Percentiles rank a stretch among this genome's conserved stretches.
These are phyloP conservation scores for Melieria omissa DNA, from an alignment of 2,888 invertebrate species.

Conservation along the genomic window DNA sequence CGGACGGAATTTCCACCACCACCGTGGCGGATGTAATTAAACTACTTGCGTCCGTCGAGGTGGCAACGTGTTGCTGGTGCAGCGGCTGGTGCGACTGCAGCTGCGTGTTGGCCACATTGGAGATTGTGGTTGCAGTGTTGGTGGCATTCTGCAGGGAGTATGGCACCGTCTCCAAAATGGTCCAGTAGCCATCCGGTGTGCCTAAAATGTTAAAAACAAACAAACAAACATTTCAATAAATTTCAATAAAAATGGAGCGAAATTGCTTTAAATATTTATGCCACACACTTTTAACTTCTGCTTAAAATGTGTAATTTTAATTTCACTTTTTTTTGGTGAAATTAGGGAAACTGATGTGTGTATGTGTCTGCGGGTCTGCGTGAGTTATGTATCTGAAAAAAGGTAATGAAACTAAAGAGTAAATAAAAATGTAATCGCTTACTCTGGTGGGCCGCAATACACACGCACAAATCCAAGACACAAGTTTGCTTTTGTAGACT, in stretches of 20 bases:
- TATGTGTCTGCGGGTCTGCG: too few relatives aligned
- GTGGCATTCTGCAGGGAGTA: conserved; percentile 56
- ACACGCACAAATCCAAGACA: too few relatives aligned
- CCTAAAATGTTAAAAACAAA: conserved; percentile 47
- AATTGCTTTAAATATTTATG: too few relatives aligned
- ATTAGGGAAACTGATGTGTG: not conserved
- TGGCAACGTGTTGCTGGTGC: conserved; percentile 39
- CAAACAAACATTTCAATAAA: conserved; percentile 16
- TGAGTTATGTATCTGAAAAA: too few relatives aligned
- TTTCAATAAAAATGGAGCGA: too few relatives aligned
- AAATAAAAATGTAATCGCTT: too few relatives aligned
- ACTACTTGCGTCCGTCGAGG: conserved; percentile 45
- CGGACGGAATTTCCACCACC: conserved; percentile 63
- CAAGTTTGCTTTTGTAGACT: too few relatives aligned
- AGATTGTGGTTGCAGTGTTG: conserved; percentile 41
- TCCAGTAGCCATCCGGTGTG: conserved; percentile 63
- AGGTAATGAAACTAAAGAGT: too few relatives aligned
- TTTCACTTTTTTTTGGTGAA: not conserved
- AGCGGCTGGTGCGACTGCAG: conserved; percentile 33
- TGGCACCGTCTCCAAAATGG: conserved; percentile 64
- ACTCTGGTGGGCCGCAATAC: too few relatives aligned
- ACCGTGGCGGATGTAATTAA: conserved; percentile 60
- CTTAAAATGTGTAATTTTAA: conserved; percentile 18
- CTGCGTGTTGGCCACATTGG: conserved; percentile 39
- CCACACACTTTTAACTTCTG: not conserved